These are phyloP conservation scores for Microtus montanus DNA, from an alignment of 2,113 vertebrate species.

Conservation along the genomic window DNA sequence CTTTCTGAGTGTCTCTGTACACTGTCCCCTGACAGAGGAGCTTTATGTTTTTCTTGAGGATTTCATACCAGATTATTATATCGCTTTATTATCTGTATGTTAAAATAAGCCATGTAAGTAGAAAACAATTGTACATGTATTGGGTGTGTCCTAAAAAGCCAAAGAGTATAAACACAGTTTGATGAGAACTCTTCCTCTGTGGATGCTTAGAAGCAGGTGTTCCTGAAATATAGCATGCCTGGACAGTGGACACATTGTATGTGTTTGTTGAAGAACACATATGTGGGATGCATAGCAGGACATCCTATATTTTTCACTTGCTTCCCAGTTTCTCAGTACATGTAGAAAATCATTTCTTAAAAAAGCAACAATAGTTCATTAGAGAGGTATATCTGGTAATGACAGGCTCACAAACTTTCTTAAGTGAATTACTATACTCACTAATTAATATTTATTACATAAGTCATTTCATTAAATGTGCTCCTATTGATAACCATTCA, in stretches of 20 bases:
- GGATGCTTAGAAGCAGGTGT: not conserved
- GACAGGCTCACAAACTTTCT: not conserved
- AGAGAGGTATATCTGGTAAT: not conserved
- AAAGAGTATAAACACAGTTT: not conserved
- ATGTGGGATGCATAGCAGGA: not conserved
- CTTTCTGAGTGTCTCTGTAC: not conserved
- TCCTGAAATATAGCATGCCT: not conserved
- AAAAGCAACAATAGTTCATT: not conserved
- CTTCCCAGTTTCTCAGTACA: too few species aligned
- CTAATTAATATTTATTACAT: not conserved
- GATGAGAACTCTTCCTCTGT: not conserved
- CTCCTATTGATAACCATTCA: not conserved
- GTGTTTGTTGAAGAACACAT: not conserved
- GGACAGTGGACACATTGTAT: rapidly evolving
- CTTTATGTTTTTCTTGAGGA: not conserved
- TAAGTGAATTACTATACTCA: not conserved
- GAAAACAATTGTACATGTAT: not conserved
- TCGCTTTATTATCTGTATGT: not conserved
- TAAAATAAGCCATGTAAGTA: not conserved
- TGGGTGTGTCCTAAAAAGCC: not conserved
- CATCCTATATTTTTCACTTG: not conserved
- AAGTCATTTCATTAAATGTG: not conserved
- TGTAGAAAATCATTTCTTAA: not conserved
- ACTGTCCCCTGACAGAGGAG: not conserved
- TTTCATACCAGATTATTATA: not conserved